Evolutionary conservation across 1,140 invertebrate species (phyloP).

Genomic region (Metaphire vulgaris): DNA sequence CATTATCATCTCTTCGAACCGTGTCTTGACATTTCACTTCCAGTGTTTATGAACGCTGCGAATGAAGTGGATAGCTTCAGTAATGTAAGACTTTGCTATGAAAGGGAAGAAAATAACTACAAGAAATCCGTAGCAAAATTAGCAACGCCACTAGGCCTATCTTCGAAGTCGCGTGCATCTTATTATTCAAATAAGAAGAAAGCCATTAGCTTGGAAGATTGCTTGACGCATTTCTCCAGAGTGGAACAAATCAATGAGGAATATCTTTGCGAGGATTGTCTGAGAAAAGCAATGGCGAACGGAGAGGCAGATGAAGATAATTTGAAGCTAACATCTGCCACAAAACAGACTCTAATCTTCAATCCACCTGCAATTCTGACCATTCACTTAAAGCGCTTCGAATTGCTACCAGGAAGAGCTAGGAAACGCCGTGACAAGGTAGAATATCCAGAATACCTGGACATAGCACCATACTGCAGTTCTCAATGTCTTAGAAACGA

Average conservation of each 20-base stretch:
- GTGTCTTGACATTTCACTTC: not conserved
- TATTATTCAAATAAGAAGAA: not conserved
- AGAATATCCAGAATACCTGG: not conserved
- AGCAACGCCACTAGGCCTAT: not conserved
- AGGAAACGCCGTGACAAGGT: not conserved
- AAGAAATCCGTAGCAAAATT: not conserved
- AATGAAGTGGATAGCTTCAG: too few species aligned
- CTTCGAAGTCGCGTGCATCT: not conserved
- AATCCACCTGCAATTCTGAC: not conserved
- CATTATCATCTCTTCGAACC: not conserved
- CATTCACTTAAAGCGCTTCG: not conserved
- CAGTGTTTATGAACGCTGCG: too few species aligned
- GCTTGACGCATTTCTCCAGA: not conserved
- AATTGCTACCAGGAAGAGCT: not conserved
- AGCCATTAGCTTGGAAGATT: not conserved
- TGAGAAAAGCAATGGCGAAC: not conserved
- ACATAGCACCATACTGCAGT: not conserved
- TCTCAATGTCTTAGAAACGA: not conserved
- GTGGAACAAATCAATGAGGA: not conserved
- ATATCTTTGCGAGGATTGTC: not conserved
- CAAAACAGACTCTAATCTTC: not conserved
- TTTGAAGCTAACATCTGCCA: not conserved
- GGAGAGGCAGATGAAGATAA: too few species aligned
- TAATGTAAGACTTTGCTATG: not conserved
- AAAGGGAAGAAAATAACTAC: not conserved